Base-by-base conservation (phyloP, 2,888 invertebrate genomes). In the Pecten maximus region DNA sequence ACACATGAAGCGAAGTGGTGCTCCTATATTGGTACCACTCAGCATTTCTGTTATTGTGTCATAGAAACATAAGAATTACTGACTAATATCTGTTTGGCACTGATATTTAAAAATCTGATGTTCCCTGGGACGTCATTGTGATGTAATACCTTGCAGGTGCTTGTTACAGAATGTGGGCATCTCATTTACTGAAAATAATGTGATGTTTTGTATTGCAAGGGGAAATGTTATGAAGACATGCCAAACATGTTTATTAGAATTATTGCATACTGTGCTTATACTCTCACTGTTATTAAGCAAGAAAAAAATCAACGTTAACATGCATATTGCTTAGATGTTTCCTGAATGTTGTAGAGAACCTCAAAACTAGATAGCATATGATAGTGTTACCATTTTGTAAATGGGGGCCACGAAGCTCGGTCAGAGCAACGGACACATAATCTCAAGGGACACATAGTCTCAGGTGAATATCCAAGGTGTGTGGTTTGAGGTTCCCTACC, bases 61-160 rank as follows among this genome's bases (percentile, higher is more conserved):
- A 10, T 74, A 74, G 6, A 10, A 10, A 74, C 74, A 74, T 35
- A 35, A 35, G 35, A 74, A 74, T 74, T 35, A 8, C 74, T 28
- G 74, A 8, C 35, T 35, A 74, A 74, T 74, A 15, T 74, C 2
- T 74, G 74, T 28, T 74, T 74, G 74, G 74, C 74, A 35, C 35
- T 15, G 15, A 74, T 74, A 28, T 74, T 74, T 74, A 74, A 74
- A 74, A 74, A 74, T 8, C 6, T 28, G 28, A 4, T 74, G 74
- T 74, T n/a, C 74, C 23, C 74, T 15, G 74, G 74, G 74, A 74
- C 15, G 74, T 74, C 35, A 35, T 35, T 74, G 74, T 74, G 74
- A 74, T 74, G 74, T 74, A 35, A 74, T 74, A 74, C 35, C 28
- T n/a, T 74, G 74, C 74, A 74, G 74, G 74, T 74, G 74, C 74